phyloP scores from a whole-genome alignment of 2,797 vertebrate genomes.

The Streptopelia turtur region DNA sequence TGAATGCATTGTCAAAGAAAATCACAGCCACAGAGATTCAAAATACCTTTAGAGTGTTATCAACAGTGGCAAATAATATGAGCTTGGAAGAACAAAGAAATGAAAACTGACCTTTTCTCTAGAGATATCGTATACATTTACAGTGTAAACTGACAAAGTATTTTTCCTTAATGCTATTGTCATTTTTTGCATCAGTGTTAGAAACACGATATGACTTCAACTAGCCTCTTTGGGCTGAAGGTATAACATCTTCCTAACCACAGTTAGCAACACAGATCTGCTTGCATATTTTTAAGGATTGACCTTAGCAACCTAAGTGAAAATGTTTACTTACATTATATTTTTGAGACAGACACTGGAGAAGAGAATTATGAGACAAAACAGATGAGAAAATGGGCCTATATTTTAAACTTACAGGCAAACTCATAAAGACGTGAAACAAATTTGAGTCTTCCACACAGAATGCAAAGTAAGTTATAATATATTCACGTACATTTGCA shows the following conservation, averaged over 20 bases:
- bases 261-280: not conserved
- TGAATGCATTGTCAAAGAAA: slow-evolving; percentile 57
- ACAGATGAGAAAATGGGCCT: not conserved
- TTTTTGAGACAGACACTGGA: not conserved
- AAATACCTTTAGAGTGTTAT: slow-evolving; percentile 24
- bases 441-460: not conserved
- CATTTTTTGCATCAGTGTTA: not conserved
- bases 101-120: slow-evolving; percentile 25
- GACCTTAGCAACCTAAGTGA: not conserved
- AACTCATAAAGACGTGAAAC: not conserved
- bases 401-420: not conserved
- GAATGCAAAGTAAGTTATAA: not conserved
- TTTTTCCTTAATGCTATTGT: slow-evolving; percentile 7
- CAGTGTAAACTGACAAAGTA: not conserved
- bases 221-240: not conserved
- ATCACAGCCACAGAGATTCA: slow-evolving; percentile 3
- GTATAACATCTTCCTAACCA: not conserved
- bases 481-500: not conserved
- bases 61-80: not conserved
- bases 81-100: slow-evolving; percentile 30
- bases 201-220: not conserved
- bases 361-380: not conserved
- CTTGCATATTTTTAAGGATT: not conserved
- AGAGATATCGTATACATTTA: not conserved
- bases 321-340: not conserved